Base-by-base conservation (phyloP, 2,113 vertebrate species). In the Seriola quinqueradiata region DNA sequence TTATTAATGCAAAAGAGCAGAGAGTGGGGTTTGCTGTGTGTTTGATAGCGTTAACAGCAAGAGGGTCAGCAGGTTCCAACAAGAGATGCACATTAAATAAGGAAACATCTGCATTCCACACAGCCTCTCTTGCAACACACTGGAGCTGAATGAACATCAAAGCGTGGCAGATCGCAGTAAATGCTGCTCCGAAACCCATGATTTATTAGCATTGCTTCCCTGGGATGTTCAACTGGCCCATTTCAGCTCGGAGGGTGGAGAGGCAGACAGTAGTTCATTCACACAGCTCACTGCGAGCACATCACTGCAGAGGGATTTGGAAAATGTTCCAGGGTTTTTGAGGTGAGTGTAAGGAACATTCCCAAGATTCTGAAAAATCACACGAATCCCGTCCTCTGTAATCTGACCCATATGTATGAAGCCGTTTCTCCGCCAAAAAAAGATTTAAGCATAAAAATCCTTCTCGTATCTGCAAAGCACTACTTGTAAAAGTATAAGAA, bases 111-210 rank as follows among this genome's bases (percentile, higher is more conserved):
- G 89, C 83, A 79, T 81, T 81, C 84, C 82, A 69, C 50, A 64
- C 75, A 36, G 70, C 59, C 38, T n/a, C 48, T 84, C 83, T 85
- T 83, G 83, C 81, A 80, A 68, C 83, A 52, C 48, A 36, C 32
- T 66, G 82, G 50, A 84, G 79, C 83, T 81, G 85, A 85, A 82
- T 85, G 82, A 85, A 90, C 86, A 90, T 94, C 85, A 93, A 92
- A 93, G 89, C 60, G 12, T 70, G 81, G 77, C 75, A 73, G 72
- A 77, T 55, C 70, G 61, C 88, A 70, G 73, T 88, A 88, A 93
- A 87, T 40, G 88, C 60, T 84, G 82, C 87, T 77, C 76, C 73
- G 86, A 89, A 86, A 87, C 71, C 36, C 19, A 25, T 92, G 83
- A 94, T 92, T 90, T 94, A 93, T 89, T 79, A 81, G 87, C 57